Percentiles rank a stretch among this genome's conserved stretches.
Evolutionary conservation across 2,113 vertebrate species (phyloP).

Genomic region (cattle (Bos taurus)): DNA sequence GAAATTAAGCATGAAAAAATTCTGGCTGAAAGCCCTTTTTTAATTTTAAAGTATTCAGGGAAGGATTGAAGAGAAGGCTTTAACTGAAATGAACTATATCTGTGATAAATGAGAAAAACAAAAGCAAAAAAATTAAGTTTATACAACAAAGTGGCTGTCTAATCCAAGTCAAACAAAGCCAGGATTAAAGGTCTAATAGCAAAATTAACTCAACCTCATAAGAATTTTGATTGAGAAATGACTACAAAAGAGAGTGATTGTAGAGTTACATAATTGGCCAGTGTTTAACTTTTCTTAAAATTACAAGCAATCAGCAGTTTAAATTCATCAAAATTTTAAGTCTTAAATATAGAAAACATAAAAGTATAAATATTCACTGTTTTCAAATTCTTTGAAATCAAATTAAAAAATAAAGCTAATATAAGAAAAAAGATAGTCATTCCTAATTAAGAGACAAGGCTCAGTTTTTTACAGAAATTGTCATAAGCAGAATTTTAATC

Average conservation of each 20-base stretch:
- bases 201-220: not conserved
- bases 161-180: slow-evolving; percentile 26
- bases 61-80: not conserved
- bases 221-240: not conserved
- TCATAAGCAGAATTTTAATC: slow-evolving; percentile 22
- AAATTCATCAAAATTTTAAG: not conserved
- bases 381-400: slow-evolving; percentile 1
- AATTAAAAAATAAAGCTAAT: not conserved
- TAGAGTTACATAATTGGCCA: not conserved
- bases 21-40: not conserved
- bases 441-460: not conserved
- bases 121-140: not conserved
- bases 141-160: not conserved
- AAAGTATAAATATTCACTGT: not conserved
- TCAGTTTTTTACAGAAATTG: not conserved
- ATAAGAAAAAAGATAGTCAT: not conserved
- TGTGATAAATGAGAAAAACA: slow-evolving; percentile 19
- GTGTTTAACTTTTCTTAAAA: slow-evolving; percentile 14
- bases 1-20: slow-evolving; percentile 29
- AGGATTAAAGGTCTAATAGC: slow-evolving; percentile 25
- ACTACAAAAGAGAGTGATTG: not conserved
- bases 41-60: not conserved
- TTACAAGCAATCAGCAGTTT: slow-evolving; percentile 33
- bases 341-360: slow-evolving; percentile 8
- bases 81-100: not conserved